Conservation (phyloP, 2,113 vertebrate species). For the Pandion haliaetus region DNA sequence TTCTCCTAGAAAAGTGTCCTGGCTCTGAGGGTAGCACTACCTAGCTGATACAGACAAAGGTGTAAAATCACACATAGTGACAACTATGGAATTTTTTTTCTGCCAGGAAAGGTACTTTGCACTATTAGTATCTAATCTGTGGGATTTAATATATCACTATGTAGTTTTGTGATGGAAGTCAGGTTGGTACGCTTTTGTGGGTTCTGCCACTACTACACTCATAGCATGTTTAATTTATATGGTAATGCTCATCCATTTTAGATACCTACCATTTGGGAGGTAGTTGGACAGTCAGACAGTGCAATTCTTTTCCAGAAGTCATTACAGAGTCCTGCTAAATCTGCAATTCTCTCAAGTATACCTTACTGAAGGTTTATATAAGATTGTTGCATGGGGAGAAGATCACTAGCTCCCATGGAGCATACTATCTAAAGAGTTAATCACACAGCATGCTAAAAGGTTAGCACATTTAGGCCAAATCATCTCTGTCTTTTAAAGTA, state of each 20-base stretch:
- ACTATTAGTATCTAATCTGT: background rate
- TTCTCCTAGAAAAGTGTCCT: background rate
- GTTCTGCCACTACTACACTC: background rate
- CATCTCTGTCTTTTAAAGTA: slow-evolving; percentile 29
- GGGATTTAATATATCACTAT: background rate
- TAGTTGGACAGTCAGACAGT: background rate
- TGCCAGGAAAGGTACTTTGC: background rate
- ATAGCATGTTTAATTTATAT: background rate
- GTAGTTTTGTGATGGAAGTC: background rate
- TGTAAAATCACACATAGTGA: background rate
- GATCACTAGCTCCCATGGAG: background rate
- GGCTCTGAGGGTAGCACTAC: background rate
- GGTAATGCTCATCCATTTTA: background rate
- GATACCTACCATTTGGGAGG: background rate
- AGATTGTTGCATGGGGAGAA: background rate
- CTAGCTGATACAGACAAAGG: background rate
- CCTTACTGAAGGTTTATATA: background rate
- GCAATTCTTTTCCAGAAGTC: background rate
- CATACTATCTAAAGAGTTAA: background rate
- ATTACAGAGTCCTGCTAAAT: background rate
- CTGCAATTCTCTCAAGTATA: background rate
- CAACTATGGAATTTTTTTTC: background rate
- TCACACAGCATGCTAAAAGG: background rate
- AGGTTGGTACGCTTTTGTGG: background rate
- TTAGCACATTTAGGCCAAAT: background rate